Percentiles rank a stretch among this genome's conserved stretches.
Conservation (phyloP, 2,113 vertebrate genomes). For the Bubo scandiacus region DNA sequence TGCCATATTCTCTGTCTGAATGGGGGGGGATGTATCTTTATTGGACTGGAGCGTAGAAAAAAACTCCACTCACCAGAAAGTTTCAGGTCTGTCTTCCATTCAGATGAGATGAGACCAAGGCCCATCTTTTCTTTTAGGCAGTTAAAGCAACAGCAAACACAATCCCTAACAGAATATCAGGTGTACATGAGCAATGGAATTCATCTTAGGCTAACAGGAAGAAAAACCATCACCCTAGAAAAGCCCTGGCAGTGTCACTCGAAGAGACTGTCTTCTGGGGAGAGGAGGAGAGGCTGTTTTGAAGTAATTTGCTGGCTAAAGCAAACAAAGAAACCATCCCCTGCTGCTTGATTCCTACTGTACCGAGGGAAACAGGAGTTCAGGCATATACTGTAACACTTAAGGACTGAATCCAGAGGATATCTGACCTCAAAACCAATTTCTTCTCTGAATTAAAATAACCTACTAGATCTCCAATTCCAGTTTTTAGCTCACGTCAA, state of each 20-base stretch:
- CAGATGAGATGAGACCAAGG: neutral
- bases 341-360: neutral
- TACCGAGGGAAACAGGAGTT: neutral
- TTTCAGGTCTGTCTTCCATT: neutral
- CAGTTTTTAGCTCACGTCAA: neutral
- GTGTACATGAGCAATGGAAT: rapidly evolving
- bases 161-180: neutral
- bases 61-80: neutral
- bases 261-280: too few species aligned
- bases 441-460: neutral
- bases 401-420: neutral
- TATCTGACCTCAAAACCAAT: neutral
- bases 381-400: neutral
- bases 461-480: neutral
- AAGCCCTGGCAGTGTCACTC: neutral
- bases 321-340: neutral
- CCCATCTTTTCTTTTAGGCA: neutral
- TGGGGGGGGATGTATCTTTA: rapidly evolving
- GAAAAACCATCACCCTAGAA: neutral
- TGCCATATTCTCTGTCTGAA: neutral
- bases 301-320: neutral
- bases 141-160: neutral
- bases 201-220: neutral
- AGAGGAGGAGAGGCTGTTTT: neutral
- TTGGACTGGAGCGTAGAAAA: rapidly evolving